Percentiles rank a stretch among this genome's conserved stretches.
Conservation (phyloP, 2,888 invertebrate genomes). For the Psylliodes chrysocephalus region DNA sequence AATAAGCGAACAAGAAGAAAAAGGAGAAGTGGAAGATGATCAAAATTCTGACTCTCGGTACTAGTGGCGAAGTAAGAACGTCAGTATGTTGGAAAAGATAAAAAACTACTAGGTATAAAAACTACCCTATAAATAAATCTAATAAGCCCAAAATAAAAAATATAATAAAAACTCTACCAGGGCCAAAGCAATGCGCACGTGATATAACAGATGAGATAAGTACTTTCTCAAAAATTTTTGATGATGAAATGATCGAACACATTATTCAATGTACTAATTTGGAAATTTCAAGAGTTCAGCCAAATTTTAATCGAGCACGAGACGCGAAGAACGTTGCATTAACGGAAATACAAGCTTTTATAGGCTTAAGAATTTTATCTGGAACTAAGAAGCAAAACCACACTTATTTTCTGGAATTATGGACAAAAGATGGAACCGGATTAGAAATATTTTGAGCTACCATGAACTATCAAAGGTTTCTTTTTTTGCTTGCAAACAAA, state of each 20-base stretch:
- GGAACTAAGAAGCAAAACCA: constrained; percentile 45
- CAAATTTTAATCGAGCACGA: constrained; percentile 37
- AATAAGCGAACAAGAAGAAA: constrained; percentile 36
- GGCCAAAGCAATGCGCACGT: constrained; percentile 19
- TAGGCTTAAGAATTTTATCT: constrained; percentile 40
- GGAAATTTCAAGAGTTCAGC: constrained; percentile 36
- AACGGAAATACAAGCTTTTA: constrained; percentile 44
- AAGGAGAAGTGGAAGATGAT: constrained; percentile 37
- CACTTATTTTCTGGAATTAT: constrained; percentile 45
- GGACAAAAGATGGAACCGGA: constrained; percentile 43
- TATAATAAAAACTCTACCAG: constrained; percentile 37
- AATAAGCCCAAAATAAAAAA: too few relatives aligned
- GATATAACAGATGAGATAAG: constrained; percentile 15
- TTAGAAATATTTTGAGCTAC: constrained; percentile 45
- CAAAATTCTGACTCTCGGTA: too few relatives aligned
- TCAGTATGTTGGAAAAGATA: constrained; percentile 40
- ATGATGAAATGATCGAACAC: constrained; percentile 39
- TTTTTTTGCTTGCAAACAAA: constrained; percentile 36
- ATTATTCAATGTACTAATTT: constrained; percentile 46
- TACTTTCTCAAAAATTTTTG: constrained; percentile 13
- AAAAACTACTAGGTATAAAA: too few relatives aligned
- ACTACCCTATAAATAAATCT: too few relatives aligned
- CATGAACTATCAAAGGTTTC: constrained; percentile 40
- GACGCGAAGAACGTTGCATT: constrained; percentile 40
- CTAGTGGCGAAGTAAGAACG: constrained; percentile 34